A percentile compares a stretch with the other conserved stretches of the same genome.
These are phyloP conservation scores for Bergia puertoricense DNA, from an alignment of 92 coral and sea anemone genomes.

Conservation along the genomic window DNA sequence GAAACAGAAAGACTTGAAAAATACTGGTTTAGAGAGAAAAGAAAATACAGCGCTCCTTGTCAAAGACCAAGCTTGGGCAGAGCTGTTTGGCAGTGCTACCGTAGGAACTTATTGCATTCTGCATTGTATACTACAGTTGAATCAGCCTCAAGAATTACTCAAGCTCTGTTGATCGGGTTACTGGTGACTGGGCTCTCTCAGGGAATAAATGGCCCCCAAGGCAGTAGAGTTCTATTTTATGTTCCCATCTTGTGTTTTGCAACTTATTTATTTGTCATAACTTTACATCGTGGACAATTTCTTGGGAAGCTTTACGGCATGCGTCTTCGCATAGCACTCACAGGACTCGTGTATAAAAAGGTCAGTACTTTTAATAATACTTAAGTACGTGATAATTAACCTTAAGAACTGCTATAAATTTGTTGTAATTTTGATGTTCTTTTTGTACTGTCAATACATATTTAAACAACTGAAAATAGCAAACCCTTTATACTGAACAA, in stretches of 20 bases:
- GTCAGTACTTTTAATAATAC: not conserved
- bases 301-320: conserved; percentile 30
- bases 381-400: no score
- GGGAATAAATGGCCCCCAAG: not conserved
- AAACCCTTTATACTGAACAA: no score
- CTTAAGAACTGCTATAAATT: no score
- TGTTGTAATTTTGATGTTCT: not conserved
- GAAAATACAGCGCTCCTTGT: not conserved
- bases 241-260: conserved; percentile 34
- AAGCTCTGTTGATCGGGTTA: conserved; percentile 32
- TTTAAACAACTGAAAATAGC: no score
- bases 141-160: conserved; percentile 29
- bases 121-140: conserved; percentile 33
- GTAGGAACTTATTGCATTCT: conserved; percentile 20
- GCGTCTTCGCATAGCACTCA: conserved; percentile 37
- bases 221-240: conserved; percentile 5
- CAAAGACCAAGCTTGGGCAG: conserved; percentile 17
- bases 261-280: conserved; percentile 25
- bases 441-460: no score
- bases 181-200: conserved; percentile 29
- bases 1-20: conserved; percentile 32
- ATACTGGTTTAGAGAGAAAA: conserved; percentile 21
- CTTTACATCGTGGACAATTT: conserved; percentile 37
- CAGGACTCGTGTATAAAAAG: conserved; percentile 37
- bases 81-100: conserved; percentile 37